Evolutionary conservation across 2,113 vertebrate species (phyloP), one percentile per base, ranked within the genome.

Genomic region (Varanus salvator): DNA sequence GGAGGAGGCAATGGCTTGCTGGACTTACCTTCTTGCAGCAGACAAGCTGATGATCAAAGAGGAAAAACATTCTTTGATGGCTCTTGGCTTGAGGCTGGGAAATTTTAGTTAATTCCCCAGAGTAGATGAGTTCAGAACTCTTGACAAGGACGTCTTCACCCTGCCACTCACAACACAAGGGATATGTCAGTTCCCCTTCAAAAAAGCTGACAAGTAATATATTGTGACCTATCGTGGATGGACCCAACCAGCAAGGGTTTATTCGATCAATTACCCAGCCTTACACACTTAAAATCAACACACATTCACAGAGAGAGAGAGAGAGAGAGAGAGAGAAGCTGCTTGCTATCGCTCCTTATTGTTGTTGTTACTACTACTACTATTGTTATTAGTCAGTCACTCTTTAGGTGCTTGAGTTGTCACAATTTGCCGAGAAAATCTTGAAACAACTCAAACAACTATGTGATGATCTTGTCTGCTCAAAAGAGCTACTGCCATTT

Each of bases 11-110:
- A 34, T 44, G 8, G 29, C 44, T 64, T 50, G 3, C 17, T 0
- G 29, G 25, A 3, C 34, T 94, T 97, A 99, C 99, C 98, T 99
- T 99, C 95, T 99, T 99, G 96, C 98, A 99, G 97, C 97, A 99
- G 80, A 99, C 98, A 93, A 99, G 97, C 96, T 99, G 99, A 94
- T 99, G 98, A 92, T 99, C 99, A 0, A 99, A 99, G 78, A 99
- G 98, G 94, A 99, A 99, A 93, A 99, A 99, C 97, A 99, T 98
- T 94, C 99, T 97, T 95, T 99, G 98, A 80, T 99, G 98, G 94
- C 98, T 98, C 97, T 98, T 99, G 92, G 97, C 98, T 95, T 99
- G 98, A 90, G 98, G 98, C 91, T 98, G 98, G 48, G 98, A 98
- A 60, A 99, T 96, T 83, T 98, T 98, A 71, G 97, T 98, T 95